Evolutionary conservation across 2,888 invertebrate genomes (phyloP).

Genomic region (Tanypteryx hageni): DNA sequence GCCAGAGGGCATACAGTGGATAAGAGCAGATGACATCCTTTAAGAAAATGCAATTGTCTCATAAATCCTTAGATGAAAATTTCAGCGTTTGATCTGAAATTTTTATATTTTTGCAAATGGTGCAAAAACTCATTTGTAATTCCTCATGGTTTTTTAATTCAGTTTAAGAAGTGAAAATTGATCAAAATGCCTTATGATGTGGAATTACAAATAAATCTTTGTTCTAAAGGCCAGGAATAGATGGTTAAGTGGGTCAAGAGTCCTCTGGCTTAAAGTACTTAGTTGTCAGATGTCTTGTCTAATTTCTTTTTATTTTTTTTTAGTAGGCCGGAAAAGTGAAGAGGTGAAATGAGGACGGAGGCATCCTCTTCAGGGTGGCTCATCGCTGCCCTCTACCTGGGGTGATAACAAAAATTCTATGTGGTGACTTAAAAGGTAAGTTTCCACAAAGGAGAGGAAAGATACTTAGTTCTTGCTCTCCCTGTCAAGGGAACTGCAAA

Average conservation of each 20-base stretch:
- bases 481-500: constrained; percentile 23
- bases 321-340: constrained; percentile 60
- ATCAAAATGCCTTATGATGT: constrained; percentile 26
- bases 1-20: neutral
- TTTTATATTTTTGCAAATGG: constrained; percentile 18
- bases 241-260: constrained; percentile 7
- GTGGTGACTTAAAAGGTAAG: constrained; percentile 15
- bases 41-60: constrained; percentile 35
- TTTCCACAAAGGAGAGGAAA: neutral
- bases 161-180: constrained; percentile 39
- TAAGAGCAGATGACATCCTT: constrained; percentile 30
- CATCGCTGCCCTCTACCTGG: constrained; percentile 47
- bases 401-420: constrained; percentile 42
- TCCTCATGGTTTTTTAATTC: neutral
- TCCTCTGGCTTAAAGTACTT: constrained; percentile 29
- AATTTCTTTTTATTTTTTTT: neutral
- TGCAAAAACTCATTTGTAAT: constrained; percentile 22
- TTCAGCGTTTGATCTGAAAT: neutral
- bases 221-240: neutral
- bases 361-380: constrained; percentile 34
- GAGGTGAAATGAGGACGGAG: constrained; percentile 55
- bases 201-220: constrained; percentile 12
- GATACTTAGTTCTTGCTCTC: neutral
- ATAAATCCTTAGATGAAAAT: neutral
- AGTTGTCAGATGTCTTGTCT: constrained; percentile 53